Conservation (phyloP, 2,797 vertebrate species). For the Phaenicophaeus curvirostris region DNA sequence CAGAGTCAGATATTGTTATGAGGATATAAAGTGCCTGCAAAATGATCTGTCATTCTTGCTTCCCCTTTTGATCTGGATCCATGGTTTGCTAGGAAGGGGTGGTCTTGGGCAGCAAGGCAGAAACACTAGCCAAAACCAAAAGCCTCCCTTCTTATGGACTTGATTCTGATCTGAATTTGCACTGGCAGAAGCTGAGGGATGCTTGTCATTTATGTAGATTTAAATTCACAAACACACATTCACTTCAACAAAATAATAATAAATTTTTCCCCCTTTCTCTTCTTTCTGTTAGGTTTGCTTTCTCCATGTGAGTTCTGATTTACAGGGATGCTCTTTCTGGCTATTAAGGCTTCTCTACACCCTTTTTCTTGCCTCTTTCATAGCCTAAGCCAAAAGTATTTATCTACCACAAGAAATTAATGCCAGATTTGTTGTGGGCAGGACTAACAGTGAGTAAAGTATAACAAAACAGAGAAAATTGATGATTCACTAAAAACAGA, state of each 20-base stretch:
- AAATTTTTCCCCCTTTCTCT: not conserved
- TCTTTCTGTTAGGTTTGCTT: not conserved
- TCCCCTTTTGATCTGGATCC: not conserved
- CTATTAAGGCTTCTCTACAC: not conserved
- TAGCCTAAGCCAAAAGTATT: slow-evolving; percentile 27
- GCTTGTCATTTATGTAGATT: not conserved
- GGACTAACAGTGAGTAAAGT: slow-evolving; percentile 7
- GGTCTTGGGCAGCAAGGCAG: not conserved
- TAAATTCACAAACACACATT: not conserved
- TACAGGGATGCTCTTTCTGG: not conserved
- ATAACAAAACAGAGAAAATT: slow-evolving; percentile 43
- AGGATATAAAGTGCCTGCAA: not conserved
- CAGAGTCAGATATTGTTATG: not conserved
- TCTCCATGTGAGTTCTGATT: not conserved
- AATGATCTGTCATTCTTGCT: not conserved
- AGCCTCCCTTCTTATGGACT: not conserved
- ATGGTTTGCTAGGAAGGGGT: not conserved
- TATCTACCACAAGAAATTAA: slow-evolving; percentile 43
- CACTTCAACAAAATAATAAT: not conserved
- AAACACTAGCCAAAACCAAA: not conserved
- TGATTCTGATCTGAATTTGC: not conserved
- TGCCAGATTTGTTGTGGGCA: slow-evolving; percentile 63
- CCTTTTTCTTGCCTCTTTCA: not conserved
- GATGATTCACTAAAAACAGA: slow-evolving; percentile 65
- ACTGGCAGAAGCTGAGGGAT: not conserved